Evolutionary conservation across 2,113 vertebrate species (phyloP).

Genomic region (Neodon shergylaensis): DNA sequence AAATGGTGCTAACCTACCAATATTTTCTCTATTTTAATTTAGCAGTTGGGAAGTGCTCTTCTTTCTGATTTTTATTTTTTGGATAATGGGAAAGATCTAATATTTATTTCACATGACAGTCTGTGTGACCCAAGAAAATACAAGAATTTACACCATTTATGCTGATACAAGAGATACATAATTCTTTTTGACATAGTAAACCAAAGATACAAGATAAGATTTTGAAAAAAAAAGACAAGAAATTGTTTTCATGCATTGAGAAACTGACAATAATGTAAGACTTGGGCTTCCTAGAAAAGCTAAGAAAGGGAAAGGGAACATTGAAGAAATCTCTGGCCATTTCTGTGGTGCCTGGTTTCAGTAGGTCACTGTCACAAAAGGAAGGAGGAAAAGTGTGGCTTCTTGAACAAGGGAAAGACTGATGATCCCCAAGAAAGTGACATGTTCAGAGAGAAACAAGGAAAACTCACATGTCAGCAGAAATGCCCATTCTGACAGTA

Average conservation of each 20-base stretch:
- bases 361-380: background rate
- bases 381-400: background rate
- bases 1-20: background rate
- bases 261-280: background rate
- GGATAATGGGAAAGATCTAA: background rate
- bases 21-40: background rate
- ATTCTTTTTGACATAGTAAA: background rate
- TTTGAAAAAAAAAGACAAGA: background rate
- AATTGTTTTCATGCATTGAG: background rate
- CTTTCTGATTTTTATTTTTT: background rate
- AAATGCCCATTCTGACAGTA: background rate
- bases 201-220: background rate
- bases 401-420: background rate
- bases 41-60: background rate
- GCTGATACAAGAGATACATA: background rate
- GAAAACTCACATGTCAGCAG: background rate
- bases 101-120: background rate
- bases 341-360: background rate
- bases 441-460: background rate
- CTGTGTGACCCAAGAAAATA: background rate
- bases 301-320: background rate
- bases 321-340: background rate
- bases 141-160: background rate
- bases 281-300: background rate
- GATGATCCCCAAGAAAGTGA: background rate